These are phyloP conservation scores for Coptodon rendalli DNA, from an alignment of 2,113 vertebrate genomes.

Conservation along the genomic window DNA sequence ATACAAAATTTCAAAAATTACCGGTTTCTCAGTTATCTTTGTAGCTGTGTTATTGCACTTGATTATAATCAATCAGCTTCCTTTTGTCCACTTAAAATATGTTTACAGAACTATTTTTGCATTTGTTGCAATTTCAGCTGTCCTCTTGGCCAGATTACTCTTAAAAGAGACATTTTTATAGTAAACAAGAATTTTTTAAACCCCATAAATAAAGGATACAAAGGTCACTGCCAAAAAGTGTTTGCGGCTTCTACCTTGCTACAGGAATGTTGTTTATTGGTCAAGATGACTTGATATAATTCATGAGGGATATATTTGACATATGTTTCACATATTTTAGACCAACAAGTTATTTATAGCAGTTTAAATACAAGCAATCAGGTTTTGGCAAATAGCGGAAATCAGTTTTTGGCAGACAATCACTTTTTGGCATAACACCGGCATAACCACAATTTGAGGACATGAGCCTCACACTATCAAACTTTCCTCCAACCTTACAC, in stretches of 20 bases:
- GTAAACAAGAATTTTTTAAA: background rate
- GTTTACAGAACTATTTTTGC: background rate
- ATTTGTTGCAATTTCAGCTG: background rate
- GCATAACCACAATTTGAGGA: too few species aligned
- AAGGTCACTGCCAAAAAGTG: accelerated
- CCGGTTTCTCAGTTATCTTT: background rate
- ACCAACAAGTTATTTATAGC: too few species aligned
- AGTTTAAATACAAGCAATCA: too few species aligned
- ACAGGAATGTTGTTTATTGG: background rate
- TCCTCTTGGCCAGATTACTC: background rate
- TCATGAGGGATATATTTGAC: background rate
- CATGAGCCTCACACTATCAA: background rate
- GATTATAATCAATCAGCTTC: background rate
- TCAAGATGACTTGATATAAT: background rate
- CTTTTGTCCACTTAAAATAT: background rate
- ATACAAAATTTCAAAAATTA: background rate
- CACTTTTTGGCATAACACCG: too few species aligned
- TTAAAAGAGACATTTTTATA: background rate
- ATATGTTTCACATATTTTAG: background rate
- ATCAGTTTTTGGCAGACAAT: background rate
- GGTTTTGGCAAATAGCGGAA: accelerated
- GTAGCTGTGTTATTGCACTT: background rate
- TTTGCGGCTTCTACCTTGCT: background rate
- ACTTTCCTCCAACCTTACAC: background rate
- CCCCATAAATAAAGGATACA: background rate